phyloP scores from a whole-genome alignment of 2,888 invertebrate genomes.

The Steromphala cineraria region DNA sequence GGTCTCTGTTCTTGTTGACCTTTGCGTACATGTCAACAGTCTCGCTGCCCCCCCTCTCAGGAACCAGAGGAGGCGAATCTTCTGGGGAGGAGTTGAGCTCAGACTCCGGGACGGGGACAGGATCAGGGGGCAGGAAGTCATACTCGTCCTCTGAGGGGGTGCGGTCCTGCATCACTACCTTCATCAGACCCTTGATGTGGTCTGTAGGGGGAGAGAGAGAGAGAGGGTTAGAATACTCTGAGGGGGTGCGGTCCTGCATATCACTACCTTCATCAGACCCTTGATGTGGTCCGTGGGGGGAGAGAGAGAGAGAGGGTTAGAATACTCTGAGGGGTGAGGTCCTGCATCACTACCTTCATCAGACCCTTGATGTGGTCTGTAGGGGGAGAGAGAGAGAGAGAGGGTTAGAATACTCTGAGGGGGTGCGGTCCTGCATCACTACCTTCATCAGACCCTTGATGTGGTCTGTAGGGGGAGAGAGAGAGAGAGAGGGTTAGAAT shows the following conservation, averaged over 20 bases:
- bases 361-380: no score
- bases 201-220: background rate
- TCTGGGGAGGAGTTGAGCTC: slow-evolving; percentile 4
- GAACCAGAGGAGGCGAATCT: background rate
- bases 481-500: no score
- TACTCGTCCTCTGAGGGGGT: slow-evolving; percentile 9
- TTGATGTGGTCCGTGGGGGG: slow-evolving; percentile 38
- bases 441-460: no score
- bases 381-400: no score
- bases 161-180: slow-evolving; percentile 14
- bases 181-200: background rate
- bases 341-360: no score
- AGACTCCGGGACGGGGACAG: slow-evolving; percentile 18
- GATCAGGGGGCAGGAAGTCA: background rate
- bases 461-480: no score
- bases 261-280: no score
- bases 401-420: no score
- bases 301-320: background rate
- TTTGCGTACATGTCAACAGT: background rate
- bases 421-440: no score
- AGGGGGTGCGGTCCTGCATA: no score
- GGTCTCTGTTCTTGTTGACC: background rate
- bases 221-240: no score
- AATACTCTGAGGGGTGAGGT: no score
- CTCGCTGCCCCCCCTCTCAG: background rate